phyloP scores from a whole-genome alignment of 2,797 vertebrate species.

The Channallabes apus region DNA sequence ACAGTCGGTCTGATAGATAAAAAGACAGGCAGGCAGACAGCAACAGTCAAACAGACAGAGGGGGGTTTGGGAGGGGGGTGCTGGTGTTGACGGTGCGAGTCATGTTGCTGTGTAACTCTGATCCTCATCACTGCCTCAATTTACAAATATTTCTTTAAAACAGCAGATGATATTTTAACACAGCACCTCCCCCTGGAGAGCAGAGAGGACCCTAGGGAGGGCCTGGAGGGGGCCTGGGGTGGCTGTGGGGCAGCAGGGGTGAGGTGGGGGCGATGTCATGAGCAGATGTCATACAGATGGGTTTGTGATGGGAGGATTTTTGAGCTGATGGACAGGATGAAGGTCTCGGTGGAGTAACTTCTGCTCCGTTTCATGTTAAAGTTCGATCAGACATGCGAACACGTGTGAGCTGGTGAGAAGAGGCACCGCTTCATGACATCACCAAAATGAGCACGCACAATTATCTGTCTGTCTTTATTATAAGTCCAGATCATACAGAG shows the following conservation, averaged over 20 bases:
- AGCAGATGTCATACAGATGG: slow-evolving; percentile 38
- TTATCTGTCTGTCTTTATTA: neutral
- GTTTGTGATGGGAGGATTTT: slow-evolving; percentile 7
- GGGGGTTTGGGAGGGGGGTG: too few relatives aligned
- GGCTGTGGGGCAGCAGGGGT: slow-evolving; percentile 58
- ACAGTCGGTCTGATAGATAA: neutral
- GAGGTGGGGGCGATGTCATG: neutral
- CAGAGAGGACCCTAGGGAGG: slow-evolving; percentile 62
- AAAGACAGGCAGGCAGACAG: neutral
- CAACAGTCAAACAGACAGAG: neutral
- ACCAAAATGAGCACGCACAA: neutral
- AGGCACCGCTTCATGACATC: neutral
- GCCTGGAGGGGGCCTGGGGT: slow-evolving; percentile 9
- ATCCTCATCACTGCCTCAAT: slow-evolving; percentile 57
- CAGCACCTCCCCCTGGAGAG: slow-evolving; percentile 66
- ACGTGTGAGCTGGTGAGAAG: neutral
- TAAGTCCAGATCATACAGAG: neutral
- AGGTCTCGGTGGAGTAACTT: neutral
- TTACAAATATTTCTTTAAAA: slow-evolving; percentile 71
- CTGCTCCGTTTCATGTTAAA: neutral
- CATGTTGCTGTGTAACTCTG: slow-evolving; percentile 15
- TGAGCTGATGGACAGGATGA: slow-evolving; percentile 18
- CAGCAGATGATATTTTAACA: slow-evolving; percentile 64
- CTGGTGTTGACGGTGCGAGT: neutral
- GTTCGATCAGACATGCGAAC: neutral